Conservation (phyloP, 2,797 vertebrate genomes). For the Syngnathus acus region DNA sequence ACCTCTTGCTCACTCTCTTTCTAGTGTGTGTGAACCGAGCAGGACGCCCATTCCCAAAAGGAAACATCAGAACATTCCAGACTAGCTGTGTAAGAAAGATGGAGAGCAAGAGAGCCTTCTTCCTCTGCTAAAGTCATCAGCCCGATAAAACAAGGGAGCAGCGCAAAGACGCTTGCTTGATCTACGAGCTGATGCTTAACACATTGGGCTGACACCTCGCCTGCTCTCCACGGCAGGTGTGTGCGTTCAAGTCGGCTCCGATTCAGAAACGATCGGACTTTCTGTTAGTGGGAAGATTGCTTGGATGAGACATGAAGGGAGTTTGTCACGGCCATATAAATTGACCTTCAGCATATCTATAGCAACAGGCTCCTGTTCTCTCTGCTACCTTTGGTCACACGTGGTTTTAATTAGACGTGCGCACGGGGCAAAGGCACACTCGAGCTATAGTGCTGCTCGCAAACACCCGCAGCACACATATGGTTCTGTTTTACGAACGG, state of each 20-base stretch:
- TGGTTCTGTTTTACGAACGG: constrained; percentile 65
- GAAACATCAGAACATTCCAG: constrained; percentile 98
- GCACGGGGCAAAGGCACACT: constrained; percentile 20
- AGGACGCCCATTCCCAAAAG: constrained; percentile 73
- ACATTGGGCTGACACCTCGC: constrained; percentile 24
- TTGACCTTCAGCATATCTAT: constrained; percentile 59
- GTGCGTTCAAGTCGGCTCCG: neutral
- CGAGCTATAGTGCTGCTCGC: constrained; percentile 27
- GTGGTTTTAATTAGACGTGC: constrained; percentile 48
- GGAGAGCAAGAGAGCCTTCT: constrained; percentile 22
- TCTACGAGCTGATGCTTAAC: constrained; percentile 29
- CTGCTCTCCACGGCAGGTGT: constrained; percentile 34
- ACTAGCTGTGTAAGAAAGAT: constrained; percentile 81
- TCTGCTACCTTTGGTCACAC: constrained; percentile 60
- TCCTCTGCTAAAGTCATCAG: constrained; percentile 52
- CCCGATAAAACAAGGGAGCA: constrained; percentile 27
- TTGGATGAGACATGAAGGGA: neutral
- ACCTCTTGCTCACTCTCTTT: constrained; percentile 19
- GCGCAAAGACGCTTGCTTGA: constrained; percentile 23
- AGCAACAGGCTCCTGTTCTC: constrained; percentile 63
- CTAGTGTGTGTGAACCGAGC: constrained; percentile 48
- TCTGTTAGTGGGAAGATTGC: neutral
- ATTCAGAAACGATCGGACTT: neutral
- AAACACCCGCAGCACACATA: constrained; percentile 45
- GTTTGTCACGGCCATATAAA: constrained; percentile 54